phyloP scores from a whole-genome alignment of 92 coral and sea anemone species.

The Chrysogorgia sp. region DNA sequence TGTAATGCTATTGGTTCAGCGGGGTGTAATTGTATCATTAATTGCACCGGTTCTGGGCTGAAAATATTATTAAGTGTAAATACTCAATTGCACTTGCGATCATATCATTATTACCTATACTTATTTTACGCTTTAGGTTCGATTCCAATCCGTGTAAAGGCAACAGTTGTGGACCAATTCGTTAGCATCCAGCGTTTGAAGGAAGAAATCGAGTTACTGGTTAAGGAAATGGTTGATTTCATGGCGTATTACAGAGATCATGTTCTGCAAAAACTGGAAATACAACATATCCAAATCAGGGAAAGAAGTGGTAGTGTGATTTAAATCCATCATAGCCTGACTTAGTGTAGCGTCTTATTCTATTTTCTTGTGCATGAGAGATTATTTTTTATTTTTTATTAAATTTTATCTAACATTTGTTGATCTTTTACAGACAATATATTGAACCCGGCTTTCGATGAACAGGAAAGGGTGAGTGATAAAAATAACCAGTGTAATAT shows the following conservation, averaged over 20 bases:
- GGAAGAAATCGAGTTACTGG: slow-evolving; percentile 10
- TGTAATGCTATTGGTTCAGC: neutral
- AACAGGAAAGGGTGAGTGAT: slow-evolving; percentile 21
- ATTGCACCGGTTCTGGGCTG: too few species aligned
- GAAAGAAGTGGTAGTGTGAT: slow-evolving; percentile 14
- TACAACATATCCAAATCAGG: neutral
- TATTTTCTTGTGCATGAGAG: too few species aligned
- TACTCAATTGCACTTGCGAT: too few species aligned
- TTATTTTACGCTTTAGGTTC: too few species aligned
- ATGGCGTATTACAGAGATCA: slow-evolving; percentile 26
- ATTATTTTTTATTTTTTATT: too few species aligned
- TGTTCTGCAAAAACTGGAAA: slow-evolving; percentile 8
- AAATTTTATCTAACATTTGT: too few species aligned
- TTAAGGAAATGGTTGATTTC: slow-evolving; percentile 21
- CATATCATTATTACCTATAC: too few species aligned
- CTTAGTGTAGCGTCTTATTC: too few species aligned
- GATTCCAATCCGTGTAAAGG: slow-evolving; percentile 31
- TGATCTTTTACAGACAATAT: neutral
- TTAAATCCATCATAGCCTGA: too few species aligned
- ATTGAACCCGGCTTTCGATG: neutral
- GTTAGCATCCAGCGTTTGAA: slow-evolving; percentile 12
- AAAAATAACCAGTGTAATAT: too few species aligned
- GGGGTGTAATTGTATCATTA: neutral
- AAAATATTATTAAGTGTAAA: too few species aligned
- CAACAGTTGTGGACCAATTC: slow-evolving; percentile 20